Percentiles rank a stretch among this genome's conserved stretches.
phyloP scores from a whole-genome alignment of 1,140 invertebrate species.

The Oryctes rhinoceros region DNA sequence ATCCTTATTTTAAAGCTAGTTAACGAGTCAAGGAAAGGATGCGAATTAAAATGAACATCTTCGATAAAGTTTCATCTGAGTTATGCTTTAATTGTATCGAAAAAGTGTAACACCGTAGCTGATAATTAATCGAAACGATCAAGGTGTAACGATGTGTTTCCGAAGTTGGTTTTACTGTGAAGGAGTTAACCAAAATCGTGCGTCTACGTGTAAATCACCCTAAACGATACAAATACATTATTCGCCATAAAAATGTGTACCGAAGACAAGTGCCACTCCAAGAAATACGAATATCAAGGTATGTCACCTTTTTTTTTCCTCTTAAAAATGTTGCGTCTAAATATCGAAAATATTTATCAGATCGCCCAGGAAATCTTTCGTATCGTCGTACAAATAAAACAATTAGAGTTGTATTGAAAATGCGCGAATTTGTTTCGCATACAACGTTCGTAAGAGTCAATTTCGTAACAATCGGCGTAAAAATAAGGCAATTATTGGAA shows the following conservation, averaged over 20 bases:
- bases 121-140: no score
- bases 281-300: constrained; percentile 14
- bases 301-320: not conserved
- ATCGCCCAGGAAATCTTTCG: no score
- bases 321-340: no score
- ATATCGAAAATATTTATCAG: no score
- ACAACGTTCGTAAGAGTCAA: no score
- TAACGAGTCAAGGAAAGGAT: not conserved
- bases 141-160: not conserved
- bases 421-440: no score
- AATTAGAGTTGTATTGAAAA: no score
- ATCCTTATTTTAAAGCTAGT: not conserved
- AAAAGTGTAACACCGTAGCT: not conserved
- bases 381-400: no score
- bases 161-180: not conserved
- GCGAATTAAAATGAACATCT: not conserved
- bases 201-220: not conserved
- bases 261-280: not conserved
- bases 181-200: not conserved
- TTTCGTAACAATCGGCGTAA: no score
- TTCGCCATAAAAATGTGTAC: not conserved
- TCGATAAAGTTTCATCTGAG: not conserved
- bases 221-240: not conserved
- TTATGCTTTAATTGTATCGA: not conserved
- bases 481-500: no score